A percentile compares a stretch with the other conserved stretches of the same genome.
phyloP scores from a whole-genome alignment of 2,113 vertebrate genomes.

The Synodontis membranacea region DNA sequence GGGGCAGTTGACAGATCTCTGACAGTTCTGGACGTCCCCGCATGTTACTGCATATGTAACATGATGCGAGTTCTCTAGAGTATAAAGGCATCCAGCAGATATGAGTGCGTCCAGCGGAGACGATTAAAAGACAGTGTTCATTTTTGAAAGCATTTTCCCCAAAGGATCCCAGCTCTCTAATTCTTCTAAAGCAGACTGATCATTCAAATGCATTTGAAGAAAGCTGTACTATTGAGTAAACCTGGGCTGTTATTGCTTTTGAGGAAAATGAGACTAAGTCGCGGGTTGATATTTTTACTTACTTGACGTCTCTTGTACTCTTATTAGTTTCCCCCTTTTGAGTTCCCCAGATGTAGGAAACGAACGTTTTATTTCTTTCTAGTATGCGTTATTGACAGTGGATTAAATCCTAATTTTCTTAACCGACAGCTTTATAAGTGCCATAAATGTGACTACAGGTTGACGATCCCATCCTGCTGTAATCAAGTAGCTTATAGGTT shows the following conservation, averaged over 20 bases:
- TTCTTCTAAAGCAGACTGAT: not conserved
- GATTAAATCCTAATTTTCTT: conserved; percentile 49
- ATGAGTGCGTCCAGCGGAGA: not conserved
- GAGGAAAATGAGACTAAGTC: not conserved
- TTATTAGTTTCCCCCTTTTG: too few species aligned
- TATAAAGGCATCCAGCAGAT: not conserved
- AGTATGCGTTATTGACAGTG: conserved; percentile 31
- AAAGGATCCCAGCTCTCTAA: not conserved
- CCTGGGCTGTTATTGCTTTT: not conserved
- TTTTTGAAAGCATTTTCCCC: not conserved
- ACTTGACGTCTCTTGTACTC: not conserved
- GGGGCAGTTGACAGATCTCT: conserved; percentile 18
- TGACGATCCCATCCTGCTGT: conserved; percentile 22
- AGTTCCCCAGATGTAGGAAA: conserved; percentile 34
- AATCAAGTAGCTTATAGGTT: conserved; percentile 12
- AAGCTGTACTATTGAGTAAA: not conserved
- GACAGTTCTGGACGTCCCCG: conserved; percentile 23
- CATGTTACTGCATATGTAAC: not conserved
- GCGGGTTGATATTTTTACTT: not conserved
- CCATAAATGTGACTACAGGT: conserved; percentile 27
- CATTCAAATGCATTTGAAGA: not conserved
- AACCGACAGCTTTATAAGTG: conserved; percentile 28
- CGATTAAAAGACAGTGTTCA: conserved; percentile 4
- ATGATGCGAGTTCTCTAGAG: not conserved
- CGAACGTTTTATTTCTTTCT: conserved; percentile 25